Evolutionary conservation across 2,113 vertebrate species (phyloP), one percentile per base, ranked within the genome.

Genomic region (Recurvirostra avosetta): DNA sequence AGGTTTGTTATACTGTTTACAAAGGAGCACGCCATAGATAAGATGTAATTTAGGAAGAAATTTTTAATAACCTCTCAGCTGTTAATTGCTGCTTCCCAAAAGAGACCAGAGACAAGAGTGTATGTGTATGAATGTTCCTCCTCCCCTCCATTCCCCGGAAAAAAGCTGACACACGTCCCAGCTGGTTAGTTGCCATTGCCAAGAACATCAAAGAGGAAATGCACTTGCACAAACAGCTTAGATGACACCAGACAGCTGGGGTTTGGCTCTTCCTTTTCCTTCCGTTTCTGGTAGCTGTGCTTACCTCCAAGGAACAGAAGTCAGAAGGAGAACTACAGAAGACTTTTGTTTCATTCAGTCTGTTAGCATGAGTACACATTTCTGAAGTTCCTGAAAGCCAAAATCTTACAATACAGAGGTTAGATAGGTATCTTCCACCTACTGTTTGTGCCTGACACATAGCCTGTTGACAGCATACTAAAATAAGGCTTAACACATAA

Each of bases 11-110:
- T 3, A 71, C 53, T 68, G 47, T 88, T 95, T 71, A 91, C 76
- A 97, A 94, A 84, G 79, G 45, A 94, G n/a, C 50, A 83, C 92
- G 76, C 75, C 92, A 90, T 6, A 88, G 75, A 92, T 79, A 91
- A 94, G 81, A 94, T 77, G 86, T 71, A 94, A 96, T 97, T 97
- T 92, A 88, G 86, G 68, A 96, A 96, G 86, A 95, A 92, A 92
- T 93, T 86, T 97, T 94, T 96, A 96, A 97, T 96, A 95, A 97
- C 88, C 95, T 97, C 94, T 96, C 94, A 96, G 89, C 93, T 95
- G 79, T 88, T 92, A 97, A 94, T 91, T 97, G 72, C 91, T 92
- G 92, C 86, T 95, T 97, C 88, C 91, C 83, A 95, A 96, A 96
- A 95, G 96, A 94, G 83, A 94, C 92, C 89, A 94, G 92, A 95